A percentile compares a stretch with the other conserved stretches of the same genome.
Evolutionary conservation across 1,140 invertebrate genomes (phyloP).

Genomic region (Bombus confusus): DNA sequence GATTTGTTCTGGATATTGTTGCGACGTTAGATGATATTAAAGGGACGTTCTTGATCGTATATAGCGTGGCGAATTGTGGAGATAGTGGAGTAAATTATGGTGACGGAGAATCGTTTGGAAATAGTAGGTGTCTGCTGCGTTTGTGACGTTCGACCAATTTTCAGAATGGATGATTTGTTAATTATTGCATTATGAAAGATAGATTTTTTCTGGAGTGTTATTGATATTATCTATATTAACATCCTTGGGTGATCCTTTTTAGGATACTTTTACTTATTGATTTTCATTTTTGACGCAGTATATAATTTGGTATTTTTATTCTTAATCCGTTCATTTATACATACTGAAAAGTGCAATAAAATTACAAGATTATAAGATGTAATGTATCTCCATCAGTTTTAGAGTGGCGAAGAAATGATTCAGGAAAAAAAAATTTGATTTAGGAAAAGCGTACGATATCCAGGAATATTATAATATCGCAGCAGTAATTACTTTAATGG

Average conservation of each 20-base stretch:
- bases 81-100: no score
- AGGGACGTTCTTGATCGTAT: not conserved
- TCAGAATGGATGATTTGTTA: not conserved
- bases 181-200: no score
- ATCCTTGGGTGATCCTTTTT: no score
- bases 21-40: not conserved
- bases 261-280: not conserved
- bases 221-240: no score
- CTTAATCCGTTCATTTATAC: no score
- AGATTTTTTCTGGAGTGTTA: not conserved
- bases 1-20: not conserved
- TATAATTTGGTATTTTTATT: no score
- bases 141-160: no score
- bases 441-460: not conserved
- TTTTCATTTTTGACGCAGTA: not conserved
- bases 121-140: no score
- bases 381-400: not conserved
- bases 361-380: not conserved
- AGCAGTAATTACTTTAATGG: not conserved
- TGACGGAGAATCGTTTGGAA: no score
- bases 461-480: not conserved
- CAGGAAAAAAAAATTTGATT: not conserved
- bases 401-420: not conserved
- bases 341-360: not conserved
- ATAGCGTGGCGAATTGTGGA: not conserved